Conservation (phyloP, 2,113 vertebrate genomes). For the Gnathonemus longibarbis region DNA sequence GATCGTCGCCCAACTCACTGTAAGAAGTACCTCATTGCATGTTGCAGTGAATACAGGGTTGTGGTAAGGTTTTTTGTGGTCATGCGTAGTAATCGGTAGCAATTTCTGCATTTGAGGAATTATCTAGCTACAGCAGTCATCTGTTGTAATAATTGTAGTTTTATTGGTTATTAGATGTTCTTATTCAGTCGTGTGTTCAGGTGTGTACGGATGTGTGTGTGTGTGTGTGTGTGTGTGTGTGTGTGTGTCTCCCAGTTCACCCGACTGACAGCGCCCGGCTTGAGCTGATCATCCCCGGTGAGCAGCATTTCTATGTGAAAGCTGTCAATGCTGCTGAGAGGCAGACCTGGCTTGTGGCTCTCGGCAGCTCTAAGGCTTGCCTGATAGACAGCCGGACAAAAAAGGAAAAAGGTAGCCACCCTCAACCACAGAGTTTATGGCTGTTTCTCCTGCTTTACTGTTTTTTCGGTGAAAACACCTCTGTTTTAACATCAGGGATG, state of each 20-base stretch:
- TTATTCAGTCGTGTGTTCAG: background rate
- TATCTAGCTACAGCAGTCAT: background rate
- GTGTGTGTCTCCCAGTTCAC: constrained; percentile 52
- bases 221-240: background rate
- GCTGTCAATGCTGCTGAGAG: constrained; percentile 75
- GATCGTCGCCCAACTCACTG: background rate
- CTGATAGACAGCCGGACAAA: constrained; percentile 69
- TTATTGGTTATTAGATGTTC: background rate
- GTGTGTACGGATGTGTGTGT: background rate
- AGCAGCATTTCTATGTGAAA: constrained; percentile 78
- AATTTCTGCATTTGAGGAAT: background rate
- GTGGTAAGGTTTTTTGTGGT: background rate
- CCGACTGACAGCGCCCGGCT: constrained; percentile 71
- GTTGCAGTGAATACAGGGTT: background rate
- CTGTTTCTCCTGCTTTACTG: background rate
- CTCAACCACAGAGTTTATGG: background rate
- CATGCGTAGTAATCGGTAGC: background rate
- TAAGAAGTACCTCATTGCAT: background rate
- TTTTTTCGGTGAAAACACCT: background rate
- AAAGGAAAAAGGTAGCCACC: constrained; percentile 71
- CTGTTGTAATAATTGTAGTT: background rate
- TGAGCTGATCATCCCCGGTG: constrained; percentile 75
- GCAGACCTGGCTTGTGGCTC: constrained; percentile 74
- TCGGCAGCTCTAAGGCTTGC: constrained; percentile 76
- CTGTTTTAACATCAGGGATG: background rate